Base-by-base conservation (phyloP, 2,797 vertebrate species). In the Mionectes olivaceus region DNA sequence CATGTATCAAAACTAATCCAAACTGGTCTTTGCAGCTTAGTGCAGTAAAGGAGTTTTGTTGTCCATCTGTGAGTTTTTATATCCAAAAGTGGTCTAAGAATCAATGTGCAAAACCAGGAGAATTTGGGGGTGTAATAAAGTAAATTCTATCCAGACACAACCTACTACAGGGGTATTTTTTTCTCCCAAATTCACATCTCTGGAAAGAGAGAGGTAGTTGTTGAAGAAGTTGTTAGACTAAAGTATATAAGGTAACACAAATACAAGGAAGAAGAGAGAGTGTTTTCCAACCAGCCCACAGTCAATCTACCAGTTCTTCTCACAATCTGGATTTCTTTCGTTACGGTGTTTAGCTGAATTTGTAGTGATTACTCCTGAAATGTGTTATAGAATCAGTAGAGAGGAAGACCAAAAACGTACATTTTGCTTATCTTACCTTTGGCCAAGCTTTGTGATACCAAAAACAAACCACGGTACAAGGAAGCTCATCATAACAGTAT, bases 241-340 rank as follows among this genome's bases (percentile, higher is more conserved):
- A 81, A 59, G 12, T 85, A 28, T 19, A 50, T 61, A 37, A 55
- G 39, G 64, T 80, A 86, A 81, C 33, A 56, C 8, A 89, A 87
- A 67, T n/a, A 76, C 43, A 22, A 82, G 78, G 43, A 88, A n/a
- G 69, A 85, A 84, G 11, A 41, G 56, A 84, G 11, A 41, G 56
- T 75, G 43, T 74, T 95, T 59, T 91, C 59, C 16, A 91, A 47
- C 64, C 44, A 88, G n/a, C 13, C 95, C 56, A 81, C 79, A 94
- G 78, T 74, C 44, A 33, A 23, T 39, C 63, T 90, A 27, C 13
- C 35, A 32, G 24, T 25, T 71, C 77, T 55, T 55, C 47, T 91
- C 47, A 83, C 19, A 73, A 43, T 37, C 30, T 56, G 65, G 11
- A 63, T 60, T 55, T 52, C 22, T 43, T 68, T 69, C 0, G 0